A percentile compares a stretch with the other conserved stretches of the same genome.
phyloP scores from a whole-genome alignment of 2,797 vertebrate genomes.

The Macroramphosus scolopax region DNA sequence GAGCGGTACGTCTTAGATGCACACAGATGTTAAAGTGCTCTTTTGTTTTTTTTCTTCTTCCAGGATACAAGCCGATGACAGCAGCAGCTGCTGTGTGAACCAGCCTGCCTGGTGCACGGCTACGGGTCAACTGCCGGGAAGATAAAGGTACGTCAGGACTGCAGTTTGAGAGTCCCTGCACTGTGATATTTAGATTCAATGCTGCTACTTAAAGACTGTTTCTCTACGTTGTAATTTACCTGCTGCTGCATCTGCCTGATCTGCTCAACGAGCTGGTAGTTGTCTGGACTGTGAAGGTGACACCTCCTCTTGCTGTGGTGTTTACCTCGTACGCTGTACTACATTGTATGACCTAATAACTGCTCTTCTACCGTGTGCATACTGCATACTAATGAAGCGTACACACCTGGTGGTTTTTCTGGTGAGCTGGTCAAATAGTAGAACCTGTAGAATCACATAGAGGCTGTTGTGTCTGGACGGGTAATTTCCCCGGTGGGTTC shows the following conservation, averaged over 20 bases:
- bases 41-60: constrained; percentile 31
- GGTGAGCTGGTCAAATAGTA: not conserved
- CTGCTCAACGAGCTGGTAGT: too few species aligned
- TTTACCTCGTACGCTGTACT: too few species aligned
- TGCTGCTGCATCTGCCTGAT: too few species aligned
- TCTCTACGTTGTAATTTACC: too few species aligned
- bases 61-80: constrained; percentile 43
- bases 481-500: constrained; percentile 31
- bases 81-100: constrained; percentile 29
- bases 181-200: too few species aligned
- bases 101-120: constrained; percentile 23
- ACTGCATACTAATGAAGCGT: not conserved
- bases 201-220: too few species aligned
- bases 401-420: not conserved
- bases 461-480: constrained; percentile 31
- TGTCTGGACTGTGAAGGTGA: too few species aligned
- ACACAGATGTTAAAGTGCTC: constrained; percentile 13
- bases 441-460: constrained; percentile 19
- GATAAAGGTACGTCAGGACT: constrained; percentile 51
- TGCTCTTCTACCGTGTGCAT: too few species aligned
- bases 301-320: too few species aligned
- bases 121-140: constrained; percentile 13
- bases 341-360: too few species aligned
- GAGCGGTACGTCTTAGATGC: constrained; percentile 3
- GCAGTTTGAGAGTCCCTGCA: too few species aligned